A percentile compares a stretch with the other conserved stretches of the same genome.
These are phyloP conservation scores for Pleuronectes platessa DNA, from an alignment of 2,113 vertebrate genomes.

Conservation along the genomic window DNA sequence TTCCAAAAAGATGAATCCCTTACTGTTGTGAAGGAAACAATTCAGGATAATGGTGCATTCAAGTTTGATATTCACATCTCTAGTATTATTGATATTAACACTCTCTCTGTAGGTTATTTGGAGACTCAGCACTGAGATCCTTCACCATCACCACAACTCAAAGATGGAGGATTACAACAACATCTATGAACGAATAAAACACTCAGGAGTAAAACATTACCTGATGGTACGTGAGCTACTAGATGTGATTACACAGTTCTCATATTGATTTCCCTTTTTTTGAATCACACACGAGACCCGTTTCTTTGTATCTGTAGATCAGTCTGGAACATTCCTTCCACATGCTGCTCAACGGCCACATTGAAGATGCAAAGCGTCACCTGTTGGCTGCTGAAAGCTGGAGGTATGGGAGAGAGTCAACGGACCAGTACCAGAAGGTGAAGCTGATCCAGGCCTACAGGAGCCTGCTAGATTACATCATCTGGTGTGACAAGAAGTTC, in stretches of 20 bases:
- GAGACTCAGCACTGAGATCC: slow-evolving; percentile 89
- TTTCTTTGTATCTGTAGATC: slow-evolving; percentile 76
- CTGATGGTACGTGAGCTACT: slow-evolving; percentile 81
- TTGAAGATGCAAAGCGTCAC: slow-evolving; percentile 85
- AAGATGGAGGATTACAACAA: slow-evolving; percentile 83
- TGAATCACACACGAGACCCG: neutral
- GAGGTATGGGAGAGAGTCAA: slow-evolving; percentile 85
- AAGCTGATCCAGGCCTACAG: slow-evolving; percentile 89
- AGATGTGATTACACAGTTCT: neutral
- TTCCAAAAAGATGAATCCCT: too few species aligned
- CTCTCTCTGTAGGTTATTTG: slow-evolving; percentile 83
- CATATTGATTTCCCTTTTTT: neutral
- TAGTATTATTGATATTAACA: neutral
- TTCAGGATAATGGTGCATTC: neutral
- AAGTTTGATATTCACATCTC: neutral
- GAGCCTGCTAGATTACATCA: slow-evolving; percentile 87
- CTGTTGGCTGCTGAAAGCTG: slow-evolving; percentile 87
- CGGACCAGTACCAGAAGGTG: slow-evolving; percentile 75
- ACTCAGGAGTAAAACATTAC: slow-evolving; percentile 85
- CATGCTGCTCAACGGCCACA: slow-evolving; percentile 85
- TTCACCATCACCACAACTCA: slow-evolving; percentile 87
- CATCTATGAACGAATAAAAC: slow-evolving; percentile 91
- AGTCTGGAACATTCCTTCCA: slow-evolving; percentile 90
- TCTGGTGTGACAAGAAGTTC: slow-evolving; percentile 85
- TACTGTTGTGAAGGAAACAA: too few species aligned